These are phyloP conservation scores for Prietella phreatophila DNA, from an alignment of 2,113 vertebrate genomes.

Conservation along the genomic window DNA sequence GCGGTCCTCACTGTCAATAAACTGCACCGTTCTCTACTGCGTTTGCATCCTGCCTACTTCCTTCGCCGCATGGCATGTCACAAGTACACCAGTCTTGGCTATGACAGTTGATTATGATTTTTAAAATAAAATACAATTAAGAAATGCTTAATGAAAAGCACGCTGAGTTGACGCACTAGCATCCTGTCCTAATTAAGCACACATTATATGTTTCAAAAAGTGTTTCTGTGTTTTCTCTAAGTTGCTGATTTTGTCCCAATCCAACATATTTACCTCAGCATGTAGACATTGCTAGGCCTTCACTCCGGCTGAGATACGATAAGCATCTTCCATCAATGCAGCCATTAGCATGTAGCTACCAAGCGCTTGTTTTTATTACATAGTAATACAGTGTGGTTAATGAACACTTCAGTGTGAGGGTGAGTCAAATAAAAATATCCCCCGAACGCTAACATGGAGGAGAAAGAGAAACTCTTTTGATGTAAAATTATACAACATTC, in stretches of 20 bases:
- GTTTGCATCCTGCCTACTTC: too few relatives aligned
- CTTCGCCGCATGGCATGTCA: too few relatives aligned
- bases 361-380: neutral
- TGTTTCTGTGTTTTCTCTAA: neutral
- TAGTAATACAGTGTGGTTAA: neutral
- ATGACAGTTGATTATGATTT: neutral
- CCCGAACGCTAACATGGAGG: too few relatives aligned
- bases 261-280: slow-evolving; percentile 13
- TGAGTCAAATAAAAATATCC: too few relatives aligned
- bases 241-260: neutral
- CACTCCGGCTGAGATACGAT: neutral
- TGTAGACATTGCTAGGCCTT: neutral
- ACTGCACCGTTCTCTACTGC: too few relatives aligned
- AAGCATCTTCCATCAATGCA: slow-evolving; percentile 10
- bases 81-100: neutral
- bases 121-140: neutral
- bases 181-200: neutral
- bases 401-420: neutral
- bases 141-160: neutral
- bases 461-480: neutral
- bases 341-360: neutral
- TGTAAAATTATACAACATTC: neutral
- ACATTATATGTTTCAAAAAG: neutral
- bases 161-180: neutral
- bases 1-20: too few relatives aligned